These are phyloP conservation scores for Watsonalla binaria DNA, from an alignment of 2,888 invertebrate species.

Conservation along the genomic window DNA sequence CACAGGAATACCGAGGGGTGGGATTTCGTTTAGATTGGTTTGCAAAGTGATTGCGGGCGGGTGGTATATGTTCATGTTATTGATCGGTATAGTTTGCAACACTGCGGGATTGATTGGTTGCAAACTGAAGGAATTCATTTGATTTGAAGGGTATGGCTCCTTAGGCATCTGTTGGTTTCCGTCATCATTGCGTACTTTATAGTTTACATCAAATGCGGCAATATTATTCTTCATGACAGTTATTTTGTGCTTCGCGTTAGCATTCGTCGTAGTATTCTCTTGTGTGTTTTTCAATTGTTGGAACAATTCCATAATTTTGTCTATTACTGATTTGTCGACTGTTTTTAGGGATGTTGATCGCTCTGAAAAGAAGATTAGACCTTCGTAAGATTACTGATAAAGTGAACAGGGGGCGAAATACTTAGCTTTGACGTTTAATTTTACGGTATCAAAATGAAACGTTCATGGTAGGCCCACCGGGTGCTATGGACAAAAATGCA, in stretches of 20 bases:
- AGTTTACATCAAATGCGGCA: conserved; percentile 3
- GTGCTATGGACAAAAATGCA: too few species aligned
- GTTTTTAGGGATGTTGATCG: conserved; percentile 8
- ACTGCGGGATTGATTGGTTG: conserved; percentile 4
- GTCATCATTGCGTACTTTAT: not conserved
- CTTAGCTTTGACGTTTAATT: too few species aligned
- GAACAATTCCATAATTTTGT: conserved; percentile 43
- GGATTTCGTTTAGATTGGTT: conserved; percentile 54
- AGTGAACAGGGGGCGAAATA: too few species aligned
- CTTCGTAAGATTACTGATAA: too few species aligned
- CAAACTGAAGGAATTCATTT: not conserved
- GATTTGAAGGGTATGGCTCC: conserved; percentile 9
- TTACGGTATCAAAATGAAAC: too few species aligned
- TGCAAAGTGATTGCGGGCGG: conserved; percentile 45
- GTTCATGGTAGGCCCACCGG: too few species aligned
- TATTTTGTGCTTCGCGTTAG: conserved; percentile 7
- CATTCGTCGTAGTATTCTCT: conserved; percentile 13
- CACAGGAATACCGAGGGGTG: conserved; percentile 48
- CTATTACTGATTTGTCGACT: conserved; percentile 19
- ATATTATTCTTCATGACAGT: conserved; percentile 2
- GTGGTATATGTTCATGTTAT: conserved; percentile 11
- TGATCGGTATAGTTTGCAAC: not conserved
- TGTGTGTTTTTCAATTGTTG: conserved; percentile 38
- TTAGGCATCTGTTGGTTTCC: not conserved
- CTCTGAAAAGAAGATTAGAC: conserved; percentile 14